These are phyloP conservation scores for Dryocosmus kuriphilus DNA, from an alignment of 2,888 invertebrate genomes.

Conservation along the genomic window DNA sequence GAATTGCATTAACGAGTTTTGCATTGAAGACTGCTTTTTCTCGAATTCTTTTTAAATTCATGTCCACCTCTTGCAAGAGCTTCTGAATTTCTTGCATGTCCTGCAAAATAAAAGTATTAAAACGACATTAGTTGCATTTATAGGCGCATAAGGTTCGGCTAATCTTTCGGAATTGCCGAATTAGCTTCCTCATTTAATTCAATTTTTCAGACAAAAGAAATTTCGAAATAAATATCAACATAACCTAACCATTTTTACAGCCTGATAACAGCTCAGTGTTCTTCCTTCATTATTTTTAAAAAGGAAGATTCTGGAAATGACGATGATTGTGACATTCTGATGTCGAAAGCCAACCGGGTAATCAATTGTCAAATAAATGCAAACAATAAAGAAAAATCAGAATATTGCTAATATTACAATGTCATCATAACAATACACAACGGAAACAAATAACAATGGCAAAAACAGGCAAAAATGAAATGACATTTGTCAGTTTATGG, in stretches of 20 bases:
- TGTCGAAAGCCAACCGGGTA: not conserved
- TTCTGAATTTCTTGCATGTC: slow-evolving; percentile 7
- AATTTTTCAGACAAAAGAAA: too few species aligned
- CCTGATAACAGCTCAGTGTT: not conserved
- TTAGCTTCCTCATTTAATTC: too few species aligned
- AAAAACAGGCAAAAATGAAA: too few species aligned
- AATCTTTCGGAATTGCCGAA: too few species aligned
- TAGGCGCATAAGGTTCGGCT: too few species aligned
- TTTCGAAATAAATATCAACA: not conserved
- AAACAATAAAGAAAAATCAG: too few species aligned
- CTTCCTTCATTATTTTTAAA: not conserved
- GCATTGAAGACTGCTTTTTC: not conserved
- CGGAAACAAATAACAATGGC: too few species aligned
- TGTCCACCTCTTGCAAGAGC: not conserved
- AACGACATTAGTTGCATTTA: not conserved
- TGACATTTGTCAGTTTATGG: too few species aligned
- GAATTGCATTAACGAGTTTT: not conserved
- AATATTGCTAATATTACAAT: too few species aligned
- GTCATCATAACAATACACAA: too few species aligned
- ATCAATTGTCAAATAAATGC: too few species aligned
- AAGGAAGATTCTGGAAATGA: not conserved
- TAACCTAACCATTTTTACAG: slow-evolving; percentile 6
- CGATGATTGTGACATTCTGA: not conserved
- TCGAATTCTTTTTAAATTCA: not conserved
- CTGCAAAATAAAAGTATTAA: not conserved